Percentiles rank a stretch among this genome's conserved stretches.
These are phyloP conservation scores for Phasianus colchicus DNA, from an alignment of 2,113 vertebrate genomes.

Conservation along the genomic window DNA sequence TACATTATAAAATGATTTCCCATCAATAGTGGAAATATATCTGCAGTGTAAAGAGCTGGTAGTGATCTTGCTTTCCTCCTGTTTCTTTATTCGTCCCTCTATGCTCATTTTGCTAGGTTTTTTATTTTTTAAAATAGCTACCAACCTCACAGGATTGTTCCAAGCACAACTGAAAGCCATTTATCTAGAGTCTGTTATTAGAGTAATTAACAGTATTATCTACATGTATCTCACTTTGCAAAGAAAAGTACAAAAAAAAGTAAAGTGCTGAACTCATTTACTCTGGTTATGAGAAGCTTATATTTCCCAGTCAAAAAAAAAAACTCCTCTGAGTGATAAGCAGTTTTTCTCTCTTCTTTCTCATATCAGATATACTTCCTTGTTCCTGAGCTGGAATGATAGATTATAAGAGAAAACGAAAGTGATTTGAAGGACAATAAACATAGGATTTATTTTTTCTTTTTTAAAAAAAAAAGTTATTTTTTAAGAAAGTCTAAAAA, in stretches of 20 bases:
- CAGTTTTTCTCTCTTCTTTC: neutral
- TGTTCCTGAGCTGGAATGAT: neutral
- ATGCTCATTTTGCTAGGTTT: neutral
- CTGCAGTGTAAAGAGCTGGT: neutral
- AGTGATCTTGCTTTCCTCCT: neutral
- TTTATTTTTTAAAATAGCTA: neutral
- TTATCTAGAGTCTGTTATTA: neutral
- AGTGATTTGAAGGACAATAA: neutral
- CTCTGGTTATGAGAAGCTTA: neutral
- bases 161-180: neutral
- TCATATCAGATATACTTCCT: neutral
- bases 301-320: neutral
- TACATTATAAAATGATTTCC: neutral
- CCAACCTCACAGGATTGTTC: neutral
- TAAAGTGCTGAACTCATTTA: neutral
- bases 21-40: neutral
- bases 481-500: neutral
- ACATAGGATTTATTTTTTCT: neutral
- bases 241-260: neutral
- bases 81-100: neutral
- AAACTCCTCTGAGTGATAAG: neutral
- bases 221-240: neutral
- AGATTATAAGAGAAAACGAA: neutral
- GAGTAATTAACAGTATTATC: neutral
- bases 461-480: rapidly evolving